Evolutionary conservation across 2,888 invertebrate species (phyloP).

Genomic region (Alentia gelatinosa): DNA sequence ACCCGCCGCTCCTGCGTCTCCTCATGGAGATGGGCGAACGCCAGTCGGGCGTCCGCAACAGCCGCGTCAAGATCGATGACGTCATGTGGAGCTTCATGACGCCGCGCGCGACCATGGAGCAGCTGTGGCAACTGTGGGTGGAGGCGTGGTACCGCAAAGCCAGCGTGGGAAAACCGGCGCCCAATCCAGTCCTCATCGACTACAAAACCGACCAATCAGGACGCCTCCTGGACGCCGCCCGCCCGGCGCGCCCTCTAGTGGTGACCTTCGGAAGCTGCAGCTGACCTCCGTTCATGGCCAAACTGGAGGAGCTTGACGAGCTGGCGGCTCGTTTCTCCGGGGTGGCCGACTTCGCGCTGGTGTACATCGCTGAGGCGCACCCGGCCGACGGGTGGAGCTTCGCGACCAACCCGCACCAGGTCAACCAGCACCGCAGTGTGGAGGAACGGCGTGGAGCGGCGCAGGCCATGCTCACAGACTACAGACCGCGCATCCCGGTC

Average conservation of each 20-base stretch:
- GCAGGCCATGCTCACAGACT: slow-evolving; percentile 56
- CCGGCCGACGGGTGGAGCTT: slow-evolving; percentile 72
- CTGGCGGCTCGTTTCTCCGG: slow-evolving; percentile 66
- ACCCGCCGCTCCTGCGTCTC: slow-evolving; percentile 19
- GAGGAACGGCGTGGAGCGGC: slow-evolving; percentile 65
- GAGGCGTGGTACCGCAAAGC: slow-evolving; percentile 38
- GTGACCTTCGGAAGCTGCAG: slow-evolving; percentile 75
- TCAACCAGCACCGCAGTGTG: slow-evolving; percentile 65
- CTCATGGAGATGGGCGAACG: slow-evolving; percentile 31
- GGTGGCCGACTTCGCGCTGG: slow-evolving; percentile 69
- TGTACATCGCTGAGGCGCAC: slow-evolving; percentile 74
- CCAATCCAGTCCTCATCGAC: slow-evolving; percentile 6
- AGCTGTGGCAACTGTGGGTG: not conserved
- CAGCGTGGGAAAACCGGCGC: not conserved
- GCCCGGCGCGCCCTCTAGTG: slow-evolving; percentile 67
- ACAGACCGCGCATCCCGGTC: slow-evolving; percentile 62
- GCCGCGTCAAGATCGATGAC: slow-evolving; percentile 41
- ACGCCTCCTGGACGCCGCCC: not conserved
- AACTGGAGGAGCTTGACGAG: slow-evolving; percentile 67
- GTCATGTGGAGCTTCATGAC: slow-evolving; percentile 50
- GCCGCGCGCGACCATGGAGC: not conserved
- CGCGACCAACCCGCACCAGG: slow-evolving; percentile 65
- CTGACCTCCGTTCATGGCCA: slow-evolving; percentile 72
- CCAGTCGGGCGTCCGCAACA: slow-evolving; percentile 19
- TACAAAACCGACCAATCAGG: slow-evolving; percentile 1